Evolutionary conservation across 2,113 vertebrate species (phyloP), one percentile per base, ranked within the genome.

Genomic region (Petrocephalus zakoni): DNA sequence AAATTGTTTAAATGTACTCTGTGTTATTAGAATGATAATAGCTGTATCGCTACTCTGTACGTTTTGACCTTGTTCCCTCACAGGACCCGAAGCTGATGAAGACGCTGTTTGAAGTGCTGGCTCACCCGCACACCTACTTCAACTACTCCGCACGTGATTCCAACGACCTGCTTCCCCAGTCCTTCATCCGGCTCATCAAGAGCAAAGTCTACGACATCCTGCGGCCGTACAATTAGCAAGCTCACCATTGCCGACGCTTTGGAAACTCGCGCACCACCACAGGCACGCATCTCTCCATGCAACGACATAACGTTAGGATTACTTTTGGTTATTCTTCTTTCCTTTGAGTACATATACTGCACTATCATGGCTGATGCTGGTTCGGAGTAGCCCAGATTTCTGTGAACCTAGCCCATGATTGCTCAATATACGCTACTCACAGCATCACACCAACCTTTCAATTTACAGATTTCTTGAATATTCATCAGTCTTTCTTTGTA

Each of bases 31-130:
- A 64, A 29, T 64, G 10, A 11, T 29, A 68, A 0, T 13, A 68
- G 61, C 13, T 29, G 25, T 29, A 29, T 29, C 11, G 3, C 61
- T 13, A 68, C 61, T 68, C 42, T 2, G 37, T 19, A 46, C 19
- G 4, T 46, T 81, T 42, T 46, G 53, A 85, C 17, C 6, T 64
- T 8, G 21, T 89, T 55, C 90, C 90, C 91, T 88, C 3, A 0
- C 94, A 99, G 98, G 98, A 99, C 95, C 98, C 99, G 96, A 99
- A 99, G 95, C 96, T 99, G 94, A 99, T 99, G 94, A 99, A 99
- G 94, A 98, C 97, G 90, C 97, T 99, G 93, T 99, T 99, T 0
- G 98, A 99, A 0, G 98, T 99, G 92, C 95, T 99, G 95, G 98
- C 98, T 0, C 97, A 99, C 90, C 98, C 98, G 88, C 97, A 98